Conservation (phyloP, 2,113 vertebrate genomes). For the Microtus oregoni region DNA sequence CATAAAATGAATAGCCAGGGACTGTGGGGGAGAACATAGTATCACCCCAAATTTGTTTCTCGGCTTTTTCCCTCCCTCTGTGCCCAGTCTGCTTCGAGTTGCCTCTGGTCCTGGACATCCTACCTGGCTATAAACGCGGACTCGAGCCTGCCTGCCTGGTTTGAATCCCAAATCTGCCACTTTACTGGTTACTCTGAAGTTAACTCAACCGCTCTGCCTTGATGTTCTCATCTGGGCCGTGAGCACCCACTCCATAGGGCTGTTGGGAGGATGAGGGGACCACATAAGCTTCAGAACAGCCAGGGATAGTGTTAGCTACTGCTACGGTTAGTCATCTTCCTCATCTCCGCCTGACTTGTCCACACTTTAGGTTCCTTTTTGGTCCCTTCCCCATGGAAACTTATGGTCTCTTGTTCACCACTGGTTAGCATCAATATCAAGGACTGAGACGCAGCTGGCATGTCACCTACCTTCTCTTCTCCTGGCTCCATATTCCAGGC, state of each 20-base stretch:
- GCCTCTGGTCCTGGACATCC: neutral
- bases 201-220: neutral
- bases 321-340: neutral
- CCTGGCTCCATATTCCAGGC: neutral
- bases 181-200: neutral
- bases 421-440: neutral
- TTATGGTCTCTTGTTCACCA: neutral
- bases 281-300: neutral
- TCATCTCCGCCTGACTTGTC: neutral
- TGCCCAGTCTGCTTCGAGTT: neutral
- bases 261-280: constrained; percentile 5
- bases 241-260: neutral
- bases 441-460: neutral
- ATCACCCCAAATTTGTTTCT: neutral
- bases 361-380: neutral
- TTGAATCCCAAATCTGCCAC: neutral
- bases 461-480: neutral
- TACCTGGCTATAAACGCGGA: neutral
- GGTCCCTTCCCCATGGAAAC: neutral
- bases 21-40: neutral
- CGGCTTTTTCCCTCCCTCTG: no score
- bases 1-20: neutral
- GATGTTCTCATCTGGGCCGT: neutral
- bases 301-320: neutral
- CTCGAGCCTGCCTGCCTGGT: neutral